Evolutionary conservation across 2,888 invertebrate genomes (phyloP).

Genomic region (Syrista parreyssii): DNA sequence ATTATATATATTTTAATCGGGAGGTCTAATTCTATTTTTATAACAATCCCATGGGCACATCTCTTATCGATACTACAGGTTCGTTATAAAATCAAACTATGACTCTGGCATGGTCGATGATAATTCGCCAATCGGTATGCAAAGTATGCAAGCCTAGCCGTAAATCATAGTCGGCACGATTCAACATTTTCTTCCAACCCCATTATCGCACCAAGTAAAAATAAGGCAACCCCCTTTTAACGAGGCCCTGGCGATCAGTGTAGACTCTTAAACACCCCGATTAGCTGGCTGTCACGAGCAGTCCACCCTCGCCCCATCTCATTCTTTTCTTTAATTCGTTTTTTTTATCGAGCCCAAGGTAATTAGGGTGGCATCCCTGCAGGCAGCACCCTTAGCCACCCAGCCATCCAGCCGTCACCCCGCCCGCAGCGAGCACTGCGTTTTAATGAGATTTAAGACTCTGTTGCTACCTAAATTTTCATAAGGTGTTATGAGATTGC

Average conservation of each 20-base stretch:
- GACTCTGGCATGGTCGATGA: neutral
- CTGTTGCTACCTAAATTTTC: constrained; percentile 57
- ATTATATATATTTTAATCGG: neutral
- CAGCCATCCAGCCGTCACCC: constrained; percentile 32
- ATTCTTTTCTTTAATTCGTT: constrained; percentile 65
- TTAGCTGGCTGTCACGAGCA: constrained; percentile 66
- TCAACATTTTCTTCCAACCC: constrained; percentile 38
- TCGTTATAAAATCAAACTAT: neutral
- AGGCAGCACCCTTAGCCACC: constrained; percentile 49
- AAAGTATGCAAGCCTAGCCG: constrained; percentile 49
- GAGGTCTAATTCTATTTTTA: neutral
- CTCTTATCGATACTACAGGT: neutral
- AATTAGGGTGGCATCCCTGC: constrained; percentile 65
- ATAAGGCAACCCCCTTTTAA: constrained; percentile 63
- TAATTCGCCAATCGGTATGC: constrained; percentile 50
- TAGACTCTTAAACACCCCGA: constrained; percentile 67
- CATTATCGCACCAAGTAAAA: constrained; percentile 62
- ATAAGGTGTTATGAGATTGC: constrained; percentile 49
- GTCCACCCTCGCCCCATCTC: constrained; percentile 62
- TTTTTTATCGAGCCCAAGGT: constrained; percentile 61
- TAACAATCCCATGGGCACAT: neutral
- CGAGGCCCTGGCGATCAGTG: constrained; percentile 65
- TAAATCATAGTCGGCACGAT: constrained; percentile 28
- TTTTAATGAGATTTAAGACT: constrained; percentile 63
- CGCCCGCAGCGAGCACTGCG: constrained; percentile 42